phyloP scores from a whole-genome alignment of 2,888 invertebrate species.

The Drosophila melanosoma region DNA sequence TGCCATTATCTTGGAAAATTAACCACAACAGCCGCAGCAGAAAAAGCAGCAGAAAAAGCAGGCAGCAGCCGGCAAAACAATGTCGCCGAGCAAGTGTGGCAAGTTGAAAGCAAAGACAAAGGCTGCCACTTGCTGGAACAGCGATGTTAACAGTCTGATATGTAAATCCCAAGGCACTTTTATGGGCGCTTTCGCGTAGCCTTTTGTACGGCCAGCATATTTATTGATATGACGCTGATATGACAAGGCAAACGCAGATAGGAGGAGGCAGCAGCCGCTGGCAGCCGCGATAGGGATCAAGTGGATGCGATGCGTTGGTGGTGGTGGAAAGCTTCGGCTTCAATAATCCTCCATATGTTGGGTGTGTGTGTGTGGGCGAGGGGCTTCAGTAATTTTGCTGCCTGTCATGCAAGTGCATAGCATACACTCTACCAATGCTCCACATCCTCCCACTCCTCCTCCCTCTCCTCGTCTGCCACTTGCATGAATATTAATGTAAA shows the following conservation, averaged over 20 bases:
- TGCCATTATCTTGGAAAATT: constrained; percentile 79
- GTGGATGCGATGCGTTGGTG: constrained; percentile 31
- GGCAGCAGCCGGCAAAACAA: constrained; percentile 54
- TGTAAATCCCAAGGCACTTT: constrained; percentile 66
- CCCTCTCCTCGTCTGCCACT: constrained; percentile 1
- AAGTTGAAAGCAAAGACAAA: constrained; percentile 53
- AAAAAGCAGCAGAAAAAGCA: neutral
- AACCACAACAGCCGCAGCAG: constrained; percentile 63
- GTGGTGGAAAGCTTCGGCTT: constrained; percentile 38
- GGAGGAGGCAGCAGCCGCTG: constrained; percentile 6
- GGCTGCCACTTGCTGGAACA: constrained; percentile 28
- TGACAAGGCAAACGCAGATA: constrained; percentile 61
- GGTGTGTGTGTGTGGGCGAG: constrained; percentile 22
- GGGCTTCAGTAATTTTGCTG: constrained; percentile 75
- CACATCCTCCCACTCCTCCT: neutral
- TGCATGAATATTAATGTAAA: constrained; percentile 76
- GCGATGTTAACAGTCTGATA: constrained; percentile 54
- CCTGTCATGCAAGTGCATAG: constrained; percentile 75
- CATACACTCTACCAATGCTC: constrained; percentile 59
- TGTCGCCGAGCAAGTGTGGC: constrained; percentile 44
- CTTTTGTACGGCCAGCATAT: constrained; percentile 73
- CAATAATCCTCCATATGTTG: constrained; percentile 51
- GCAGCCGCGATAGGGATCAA: constrained; percentile 32
- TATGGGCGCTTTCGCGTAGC: constrained; percentile 45
- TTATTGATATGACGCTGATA: constrained; percentile 79